Conservation (phyloP, 2,113 vertebrate species). For the Podarcis raffonei region DNA sequence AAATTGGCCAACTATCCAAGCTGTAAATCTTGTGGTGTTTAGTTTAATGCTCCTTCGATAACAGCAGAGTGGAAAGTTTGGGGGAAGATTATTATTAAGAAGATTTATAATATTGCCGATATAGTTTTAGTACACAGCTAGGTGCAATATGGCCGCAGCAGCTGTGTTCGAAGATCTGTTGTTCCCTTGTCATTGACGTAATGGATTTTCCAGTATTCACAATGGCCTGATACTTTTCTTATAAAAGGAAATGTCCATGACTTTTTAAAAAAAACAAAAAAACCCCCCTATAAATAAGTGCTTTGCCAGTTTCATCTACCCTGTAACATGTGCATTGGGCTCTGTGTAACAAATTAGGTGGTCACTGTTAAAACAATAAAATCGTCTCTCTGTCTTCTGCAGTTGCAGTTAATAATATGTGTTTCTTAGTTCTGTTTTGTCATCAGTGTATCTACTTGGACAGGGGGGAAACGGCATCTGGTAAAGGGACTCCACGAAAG, state of each 20-base stretch:
- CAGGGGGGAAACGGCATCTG: background rate
- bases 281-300: constrained; percentile 11
- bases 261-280: constrained; percentile 35
- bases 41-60: constrained; percentile 37
- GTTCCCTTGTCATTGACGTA: constrained; percentile 26
- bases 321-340: background rate
- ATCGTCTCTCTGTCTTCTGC: constrained; percentile 3
- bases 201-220: constrained; percentile 38
- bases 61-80: constrained; percentile 37
- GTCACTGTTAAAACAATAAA: background rate
- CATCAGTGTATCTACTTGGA: background rate
- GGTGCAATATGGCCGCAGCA: fast-evolving
- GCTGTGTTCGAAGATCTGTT: constrained; percentile 26
- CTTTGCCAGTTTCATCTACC: background rate
- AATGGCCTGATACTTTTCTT: constrained; percentile 33
- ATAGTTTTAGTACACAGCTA: background rate
- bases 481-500: background rate
- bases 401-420: constrained; percentile 7
- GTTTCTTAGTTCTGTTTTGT: background rate
- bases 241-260: background rate
- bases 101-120: constrained; percentile 22
- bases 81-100: constrained; percentile 37
- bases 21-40: background rate
- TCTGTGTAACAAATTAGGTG: constrained; percentile 4
- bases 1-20: constrained; percentile 35